Evolutionary conservation across 2,113 vertebrate species (phyloP).

Genomic region (Misgurnus mizolepis): DNA sequence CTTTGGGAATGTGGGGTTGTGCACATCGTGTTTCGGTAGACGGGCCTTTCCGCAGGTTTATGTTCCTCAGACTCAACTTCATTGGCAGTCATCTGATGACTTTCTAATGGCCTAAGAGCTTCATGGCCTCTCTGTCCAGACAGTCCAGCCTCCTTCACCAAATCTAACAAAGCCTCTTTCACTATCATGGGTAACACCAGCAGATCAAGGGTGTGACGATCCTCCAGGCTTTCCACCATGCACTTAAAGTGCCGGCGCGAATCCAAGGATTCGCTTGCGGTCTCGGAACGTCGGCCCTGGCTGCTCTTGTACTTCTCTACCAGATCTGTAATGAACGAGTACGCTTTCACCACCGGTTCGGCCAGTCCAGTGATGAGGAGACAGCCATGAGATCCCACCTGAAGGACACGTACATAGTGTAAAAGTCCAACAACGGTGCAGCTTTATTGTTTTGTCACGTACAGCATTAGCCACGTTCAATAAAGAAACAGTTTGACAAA

Average conservation of each 20-base stretch:
- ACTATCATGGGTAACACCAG: conserved; percentile 72
- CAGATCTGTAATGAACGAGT: conserved; percentile 76
- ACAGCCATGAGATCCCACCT: conserved; percentile 71
- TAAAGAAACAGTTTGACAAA: no score
- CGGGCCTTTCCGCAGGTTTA: not conserved
- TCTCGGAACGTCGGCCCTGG: conserved; percentile 53
- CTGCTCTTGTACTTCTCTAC: conserved; percentile 63
- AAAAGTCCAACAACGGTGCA: not conserved
- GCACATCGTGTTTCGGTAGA: not conserved
- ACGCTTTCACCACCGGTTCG: conserved; percentile 85
- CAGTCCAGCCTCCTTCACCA: conserved; percentile 69
- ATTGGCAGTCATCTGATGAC: not conserved
- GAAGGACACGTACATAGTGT: not conserved
- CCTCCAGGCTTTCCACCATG: conserved; percentile 76
- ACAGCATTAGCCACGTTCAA: no score
- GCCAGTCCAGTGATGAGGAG: conserved; percentile 80
- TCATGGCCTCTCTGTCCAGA: not conserved
- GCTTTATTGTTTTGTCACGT: no score
- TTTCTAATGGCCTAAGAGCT: not conserved
- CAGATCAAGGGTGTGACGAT: conserved; percentile 76
- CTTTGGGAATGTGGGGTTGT: not conserved
- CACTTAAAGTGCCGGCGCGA: conserved; percentile 73
- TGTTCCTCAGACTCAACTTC: not conserved
- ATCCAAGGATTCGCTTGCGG: conserved; percentile 64
- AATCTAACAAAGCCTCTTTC: conserved; percentile 79